Percentiles rank a stretch among this genome's conserved stretches.
These are phyloP conservation scores for Thyatira batis DNA, from an alignment of 2,888 invertebrate species.

Conservation along the genomic window DNA sequence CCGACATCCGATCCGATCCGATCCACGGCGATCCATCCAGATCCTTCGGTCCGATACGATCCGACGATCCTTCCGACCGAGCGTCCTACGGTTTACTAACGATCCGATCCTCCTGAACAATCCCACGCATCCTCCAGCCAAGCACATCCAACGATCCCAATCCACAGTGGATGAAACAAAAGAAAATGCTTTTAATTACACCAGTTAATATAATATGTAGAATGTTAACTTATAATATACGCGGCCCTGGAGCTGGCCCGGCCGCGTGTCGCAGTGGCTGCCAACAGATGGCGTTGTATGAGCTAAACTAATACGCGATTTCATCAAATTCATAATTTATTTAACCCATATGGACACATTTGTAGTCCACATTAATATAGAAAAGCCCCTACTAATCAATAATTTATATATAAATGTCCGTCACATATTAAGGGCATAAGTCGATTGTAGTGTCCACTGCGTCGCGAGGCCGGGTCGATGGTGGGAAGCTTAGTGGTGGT, in stretches of 20 bases:
- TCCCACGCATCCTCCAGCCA: conserved; percentile 64
- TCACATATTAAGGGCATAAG: too few relatives aligned
- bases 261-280: neutral
- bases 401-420: too few relatives aligned
- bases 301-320: too few relatives aligned
- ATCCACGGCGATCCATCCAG: conserved; percentile 41
- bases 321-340: too few relatives aligned
- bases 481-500: too few relatives aligned
- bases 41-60: conserved; percentile 46
- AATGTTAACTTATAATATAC: neutral
- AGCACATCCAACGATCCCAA: conserved; percentile 73
- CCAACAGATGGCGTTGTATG: neutral
- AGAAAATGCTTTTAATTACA: conserved; percentile 76
- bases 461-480: too few relatives aligned
- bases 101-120: conserved; percentile 39
- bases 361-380: too few relatives aligned
- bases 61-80: conserved; percentile 40
- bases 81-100: conserved; percentile 9
- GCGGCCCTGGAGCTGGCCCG: neutral
- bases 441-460: too few relatives aligned
- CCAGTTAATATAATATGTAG: conserved; percentile 26
- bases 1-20: conserved; percentile 40
- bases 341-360: too few relatives aligned
- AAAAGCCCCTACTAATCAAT: too few relatives aligned
- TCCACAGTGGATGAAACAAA: conserved; percentile 83